Evolutionary conservation across 2,113 vertebrate genomes (phyloP), one percentile per base, ranked within the genome.

Genomic region (Meriones unguiculatus): DNA sequence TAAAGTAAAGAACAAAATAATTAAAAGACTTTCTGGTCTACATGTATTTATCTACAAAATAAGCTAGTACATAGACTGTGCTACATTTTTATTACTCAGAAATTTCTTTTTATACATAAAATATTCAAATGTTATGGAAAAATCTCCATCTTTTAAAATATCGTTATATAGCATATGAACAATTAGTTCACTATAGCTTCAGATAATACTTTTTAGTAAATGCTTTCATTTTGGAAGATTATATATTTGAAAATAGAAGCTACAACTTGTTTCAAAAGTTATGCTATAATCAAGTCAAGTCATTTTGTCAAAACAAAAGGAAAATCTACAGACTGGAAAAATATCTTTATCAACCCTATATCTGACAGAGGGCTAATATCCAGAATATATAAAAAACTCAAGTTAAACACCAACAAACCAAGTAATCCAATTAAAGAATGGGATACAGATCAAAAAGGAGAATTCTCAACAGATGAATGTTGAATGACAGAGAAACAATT

Each of bases 1-100:
- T 97, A 1, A 91, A 93, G 78, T 41, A 93, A 84, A 93, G 30
- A 94, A 10, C 22, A 7, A 96, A 97, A 73, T 95, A 95, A 85
- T 94, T 86, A 87, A 46, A 91, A 78, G 35, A 87, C 20, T 46
- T 85, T 94, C 32, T 85, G 14, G 18, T 6, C 50, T 75, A 70
- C 46, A 93, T 69, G 73, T 91, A 95, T 93, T 6, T 18, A 73
- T 2, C 18, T 95, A 80, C 30, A 93, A 78, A 78, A 65, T 24
- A 22, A 95, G 0, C 24, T 41, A 25, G 35, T 93, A 46, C 69
- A n/a, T 89, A 91, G 65, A 10, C 62, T 65, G 7, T 28, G 17
- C 89, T 11, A 25, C 6, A 89, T 69, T 93, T 97, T 95, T 89
- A 85, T 64, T 69, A 90, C 46, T 88, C 84, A 95, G 30, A 87